phyloP scores from a whole-genome alignment of 2,888 invertebrate species.

The Eremobia ochroleuca region DNA sequence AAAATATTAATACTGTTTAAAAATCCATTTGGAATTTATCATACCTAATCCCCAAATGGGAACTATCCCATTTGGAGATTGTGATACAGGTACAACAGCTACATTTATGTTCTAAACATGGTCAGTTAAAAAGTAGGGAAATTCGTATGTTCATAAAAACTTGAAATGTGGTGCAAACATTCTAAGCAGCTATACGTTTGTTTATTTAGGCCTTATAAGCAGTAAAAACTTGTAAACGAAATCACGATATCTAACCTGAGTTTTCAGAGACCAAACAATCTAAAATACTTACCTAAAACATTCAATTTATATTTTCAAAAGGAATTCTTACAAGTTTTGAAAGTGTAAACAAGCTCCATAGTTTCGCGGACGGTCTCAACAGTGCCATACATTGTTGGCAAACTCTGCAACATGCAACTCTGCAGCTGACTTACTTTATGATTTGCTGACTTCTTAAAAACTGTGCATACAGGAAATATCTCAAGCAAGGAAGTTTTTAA shows the following conservation, averaged over 20 bases:
- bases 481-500: constrained; percentile 22
- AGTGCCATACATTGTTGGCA: constrained; percentile 37
- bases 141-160: neutral
- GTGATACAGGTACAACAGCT: neutral
- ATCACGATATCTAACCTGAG: neutral
- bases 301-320: constrained; percentile 7
- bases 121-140: too few relatives aligned
- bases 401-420: constrained; percentile 41
- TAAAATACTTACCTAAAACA: neutral
- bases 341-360: constrained; percentile 31
- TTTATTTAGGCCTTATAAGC: neutral
- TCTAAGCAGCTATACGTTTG: neutral
- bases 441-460: constrained; percentile 34
- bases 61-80: neutral
- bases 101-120: neutral
- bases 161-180: neutral
- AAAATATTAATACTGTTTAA: neutral
- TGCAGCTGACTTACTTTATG: constrained; percentile 29
- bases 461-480: constrained; percentile 35
- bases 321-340: constrained; percentile 9
- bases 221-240: neutral
- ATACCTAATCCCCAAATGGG: neutral
- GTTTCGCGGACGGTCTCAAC: constrained; percentile 29
- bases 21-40: neutral
- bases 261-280: neutral